A percentile compares a stretch with the other conserved stretches of the same genome.
Evolutionary conservation across 2,113 vertebrate genomes (phyloP).

Genomic region (Eleginops maclovinus): DNA sequence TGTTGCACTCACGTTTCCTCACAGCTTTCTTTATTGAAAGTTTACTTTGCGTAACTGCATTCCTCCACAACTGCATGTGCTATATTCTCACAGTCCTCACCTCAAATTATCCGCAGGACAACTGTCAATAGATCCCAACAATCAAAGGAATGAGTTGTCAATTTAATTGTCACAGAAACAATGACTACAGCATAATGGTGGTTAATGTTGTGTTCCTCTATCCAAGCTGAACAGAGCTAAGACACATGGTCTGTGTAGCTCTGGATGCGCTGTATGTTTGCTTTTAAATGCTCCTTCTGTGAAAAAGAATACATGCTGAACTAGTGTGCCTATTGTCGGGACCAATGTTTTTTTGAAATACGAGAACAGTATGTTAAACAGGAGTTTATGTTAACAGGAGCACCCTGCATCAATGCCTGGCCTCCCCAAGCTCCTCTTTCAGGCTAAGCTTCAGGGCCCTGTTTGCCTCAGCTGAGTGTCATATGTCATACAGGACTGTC

Average conservation of each 20-base stretch:
- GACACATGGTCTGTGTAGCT: background rate
- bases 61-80: background rate
- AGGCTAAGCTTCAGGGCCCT: background rate
- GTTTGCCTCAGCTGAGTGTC: background rate
- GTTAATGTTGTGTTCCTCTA: slow-evolving; percentile 39
- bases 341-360: background rate
- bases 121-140: slow-evolving; percentile 21
- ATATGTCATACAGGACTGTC: background rate
- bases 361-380: background rate
- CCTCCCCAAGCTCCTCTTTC: background rate
- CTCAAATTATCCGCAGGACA: slow-evolving; percentile 5
- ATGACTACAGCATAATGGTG: slow-evolving; percentile 23
- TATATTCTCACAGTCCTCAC: slow-evolving; percentile 8
- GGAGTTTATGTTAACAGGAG: background rate
- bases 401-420: background rate
- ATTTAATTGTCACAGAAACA: slow-evolving; percentile 19
- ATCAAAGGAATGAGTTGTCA: slow-evolving; percentile 47
- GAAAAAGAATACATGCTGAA: slow-evolving; percentile 1
- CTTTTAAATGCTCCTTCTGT: background rate
- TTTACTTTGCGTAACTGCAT: background rate
- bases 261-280: background rate
- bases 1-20: background rate
- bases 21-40: background rate
- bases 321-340: background rate
- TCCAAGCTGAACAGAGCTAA: slow-evolving; percentile 30